These are phyloP conservation scores for Mechanitis messenoides DNA, from an alignment of 2,888 invertebrate species.

Conservation along the genomic window DNA sequence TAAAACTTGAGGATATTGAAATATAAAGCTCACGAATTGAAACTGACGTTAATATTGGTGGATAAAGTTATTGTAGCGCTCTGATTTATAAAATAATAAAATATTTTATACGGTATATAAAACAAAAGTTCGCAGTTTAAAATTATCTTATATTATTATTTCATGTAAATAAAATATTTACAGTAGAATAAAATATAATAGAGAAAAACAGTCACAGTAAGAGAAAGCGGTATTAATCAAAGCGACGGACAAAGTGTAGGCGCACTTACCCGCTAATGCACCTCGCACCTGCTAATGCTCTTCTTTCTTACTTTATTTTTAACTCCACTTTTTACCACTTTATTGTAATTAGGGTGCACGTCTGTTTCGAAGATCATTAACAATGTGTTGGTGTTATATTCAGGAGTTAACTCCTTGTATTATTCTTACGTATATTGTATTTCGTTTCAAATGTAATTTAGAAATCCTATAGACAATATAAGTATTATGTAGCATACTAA, in stretches of 20 bases:
- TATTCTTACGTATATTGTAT: no score
- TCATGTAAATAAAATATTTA: constrained; percentile 3
- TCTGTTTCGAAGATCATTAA: background rate
- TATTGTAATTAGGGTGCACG: constrained; percentile 10
- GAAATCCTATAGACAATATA: no score
- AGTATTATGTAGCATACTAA: no score
- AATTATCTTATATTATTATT: background rate
- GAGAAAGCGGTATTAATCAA: constrained; percentile 35
- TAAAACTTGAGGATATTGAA: constrained; percentile 23
- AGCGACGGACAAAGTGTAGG: constrained; percentile 37
- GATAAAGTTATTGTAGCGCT: no score
- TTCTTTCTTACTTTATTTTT: constrained; percentile 18
- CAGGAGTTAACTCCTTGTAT: no score
- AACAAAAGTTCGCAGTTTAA: no score
- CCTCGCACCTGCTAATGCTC: constrained; percentile 40
- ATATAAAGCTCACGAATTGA: constrained; percentile 11
- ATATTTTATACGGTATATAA: no score
- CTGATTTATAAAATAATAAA: no score
- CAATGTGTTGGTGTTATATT: background rate
- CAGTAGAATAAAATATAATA: constrained; percentile 8
- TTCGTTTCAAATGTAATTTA: no score
- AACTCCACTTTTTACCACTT: constrained; percentile 12
- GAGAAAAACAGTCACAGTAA: constrained; percentile 22
- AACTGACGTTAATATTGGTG: no score
- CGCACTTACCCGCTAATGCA: constrained; percentile 46